phyloP scores from a whole-genome alignment of 1,140 invertebrate genomes.

The Drosophila suzukii region DNA sequence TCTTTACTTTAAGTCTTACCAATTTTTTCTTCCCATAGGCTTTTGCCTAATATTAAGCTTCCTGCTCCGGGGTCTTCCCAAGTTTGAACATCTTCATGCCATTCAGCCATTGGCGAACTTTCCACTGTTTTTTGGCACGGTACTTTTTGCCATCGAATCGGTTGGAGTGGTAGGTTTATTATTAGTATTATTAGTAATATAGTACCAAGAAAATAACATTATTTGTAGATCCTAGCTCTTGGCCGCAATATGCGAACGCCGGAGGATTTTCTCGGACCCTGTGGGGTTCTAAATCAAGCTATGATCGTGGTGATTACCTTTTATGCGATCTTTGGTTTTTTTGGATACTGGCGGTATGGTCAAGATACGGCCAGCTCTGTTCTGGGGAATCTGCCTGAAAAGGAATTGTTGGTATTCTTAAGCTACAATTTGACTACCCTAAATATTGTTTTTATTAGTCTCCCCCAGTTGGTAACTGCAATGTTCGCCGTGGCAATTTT shows the following conservation, averaged over 20 bases:
- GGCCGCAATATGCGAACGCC: slow-evolving; percentile 42
- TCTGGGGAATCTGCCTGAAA: slow-evolving; percentile 46
- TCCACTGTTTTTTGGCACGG: slow-evolving; percentile 49
- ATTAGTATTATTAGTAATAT: too few relatives aligned
- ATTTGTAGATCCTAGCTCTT: slow-evolving; percentile 36
- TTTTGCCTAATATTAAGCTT: slow-evolving; percentile 22
- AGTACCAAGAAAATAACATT: too few relatives aligned
- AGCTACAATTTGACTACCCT: too few relatives aligned
- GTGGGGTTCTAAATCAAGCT: slow-evolving; percentile 54
- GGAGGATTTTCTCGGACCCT: slow-evolving; percentile 40
- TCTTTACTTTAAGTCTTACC: too few relatives aligned
- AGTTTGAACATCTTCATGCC: slow-evolving; percentile 28
- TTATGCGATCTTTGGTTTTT: slow-evolving; percentile 48
- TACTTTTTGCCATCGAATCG: slow-evolving; percentile 55
- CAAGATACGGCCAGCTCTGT: slow-evolving; percentile 32
- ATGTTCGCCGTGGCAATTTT: slow-evolving; percentile 53
- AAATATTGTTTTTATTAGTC: neutral
- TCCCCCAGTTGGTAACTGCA: slow-evolving; percentile 16
- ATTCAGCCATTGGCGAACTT: slow-evolving; percentile 15
- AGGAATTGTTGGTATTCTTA: slow-evolving; percentile 35
- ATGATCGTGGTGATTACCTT: slow-evolving; percentile 42
- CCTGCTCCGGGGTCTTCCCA: slow-evolving; percentile 34
- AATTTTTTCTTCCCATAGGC: slow-evolving; percentile 23
- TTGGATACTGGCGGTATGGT: slow-evolving; percentile 61
- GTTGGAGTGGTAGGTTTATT: slow-evolving; percentile 52